These are phyloP conservation scores for Acanthacorydalis orientalis DNA, from an alignment of 2,888 invertebrate genomes.

Conservation along the genomic window DNA sequence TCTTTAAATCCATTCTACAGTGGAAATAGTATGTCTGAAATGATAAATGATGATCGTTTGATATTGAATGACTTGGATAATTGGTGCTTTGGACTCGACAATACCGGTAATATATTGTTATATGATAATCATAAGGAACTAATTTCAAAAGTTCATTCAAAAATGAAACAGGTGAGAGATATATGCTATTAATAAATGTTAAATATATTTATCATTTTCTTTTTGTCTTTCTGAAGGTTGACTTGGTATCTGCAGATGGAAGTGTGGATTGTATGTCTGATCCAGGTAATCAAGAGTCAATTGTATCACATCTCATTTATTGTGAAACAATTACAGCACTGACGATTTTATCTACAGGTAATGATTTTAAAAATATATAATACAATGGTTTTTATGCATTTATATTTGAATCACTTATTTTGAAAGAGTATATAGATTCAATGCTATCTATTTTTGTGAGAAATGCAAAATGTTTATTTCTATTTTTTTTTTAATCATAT, in stretches of 20 bases:
- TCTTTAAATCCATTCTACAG: constrained; percentile 88
- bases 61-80: constrained; percentile 57
- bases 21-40: constrained; percentile 51
- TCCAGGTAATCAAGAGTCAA: constrained; percentile 74
- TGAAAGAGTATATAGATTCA: too few species aligned
- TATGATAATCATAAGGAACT: constrained; percentile 49
- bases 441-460: too few species aligned
- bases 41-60: constrained; percentile 74
- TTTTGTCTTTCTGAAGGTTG: constrained; percentile 28
- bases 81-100: constrained; percentile 78
- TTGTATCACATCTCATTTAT: constrained; percentile 62
- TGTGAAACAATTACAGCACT: constrained; percentile 71
- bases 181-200: constrained; percentile 9
- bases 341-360: constrained; percentile 42
- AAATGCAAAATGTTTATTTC: too few species aligned
- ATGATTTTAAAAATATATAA: background rate
- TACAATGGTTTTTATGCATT: too few species aligned
- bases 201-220: background rate
- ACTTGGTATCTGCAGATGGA: constrained; percentile 82
- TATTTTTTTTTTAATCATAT: too few species aligned
- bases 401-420: too few species aligned
- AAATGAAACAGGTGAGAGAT: constrained; percentile 28
- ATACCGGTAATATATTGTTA: constrained; percentile 70
- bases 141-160: constrained; percentile 28
- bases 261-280: constrained; percentile 74